These are phyloP conservation scores for Andrena minutula DNA, from an alignment of 2,888 invertebrate species.

Conservation along the genomic window DNA sequence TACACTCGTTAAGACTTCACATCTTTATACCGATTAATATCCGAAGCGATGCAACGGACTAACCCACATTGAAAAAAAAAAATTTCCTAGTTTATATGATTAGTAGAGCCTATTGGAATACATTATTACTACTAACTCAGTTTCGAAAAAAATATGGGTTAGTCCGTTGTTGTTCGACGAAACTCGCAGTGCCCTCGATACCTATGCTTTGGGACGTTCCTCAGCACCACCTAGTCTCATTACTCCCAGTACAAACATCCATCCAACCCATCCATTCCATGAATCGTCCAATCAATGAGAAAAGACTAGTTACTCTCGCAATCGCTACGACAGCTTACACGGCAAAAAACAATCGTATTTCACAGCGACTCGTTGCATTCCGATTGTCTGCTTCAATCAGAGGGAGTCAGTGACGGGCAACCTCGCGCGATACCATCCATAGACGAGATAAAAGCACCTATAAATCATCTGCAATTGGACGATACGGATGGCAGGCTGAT, in stretches of 20 bases:
- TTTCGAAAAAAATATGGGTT: too few relatives aligned
- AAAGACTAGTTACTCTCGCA: constrained; percentile 5
- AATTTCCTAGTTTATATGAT: too few relatives aligned
- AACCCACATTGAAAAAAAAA: too few relatives aligned
- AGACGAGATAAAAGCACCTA: neutral
- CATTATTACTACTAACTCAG: too few relatives aligned
- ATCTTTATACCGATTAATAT: too few relatives aligned
- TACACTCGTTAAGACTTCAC: too few relatives aligned
- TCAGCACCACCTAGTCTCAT: neutral
- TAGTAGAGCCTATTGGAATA: too few relatives aligned
- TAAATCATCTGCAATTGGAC: constrained; percentile 41
- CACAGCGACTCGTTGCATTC: constrained; percentile 19
- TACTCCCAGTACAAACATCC: neutral
- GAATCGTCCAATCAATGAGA: constrained; percentile 29
- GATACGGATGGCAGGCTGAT: neutral
- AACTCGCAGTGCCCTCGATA: too few relatives aligned
- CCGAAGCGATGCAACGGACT: too few relatives aligned
- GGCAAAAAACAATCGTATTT: constrained; percentile 15
- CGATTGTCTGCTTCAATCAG: neutral
- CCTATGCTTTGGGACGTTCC: too few relatives aligned
- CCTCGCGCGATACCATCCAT: neutral
- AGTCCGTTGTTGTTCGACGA: too few relatives aligned
- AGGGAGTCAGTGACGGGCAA: neutral
- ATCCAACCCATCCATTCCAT: neutral
- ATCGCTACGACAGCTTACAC: constrained; percentile 8